These are phyloP conservation scores for Microplitis deprimator DNA, from an alignment of 2,888 invertebrate species.

Conservation along the genomic window DNA sequence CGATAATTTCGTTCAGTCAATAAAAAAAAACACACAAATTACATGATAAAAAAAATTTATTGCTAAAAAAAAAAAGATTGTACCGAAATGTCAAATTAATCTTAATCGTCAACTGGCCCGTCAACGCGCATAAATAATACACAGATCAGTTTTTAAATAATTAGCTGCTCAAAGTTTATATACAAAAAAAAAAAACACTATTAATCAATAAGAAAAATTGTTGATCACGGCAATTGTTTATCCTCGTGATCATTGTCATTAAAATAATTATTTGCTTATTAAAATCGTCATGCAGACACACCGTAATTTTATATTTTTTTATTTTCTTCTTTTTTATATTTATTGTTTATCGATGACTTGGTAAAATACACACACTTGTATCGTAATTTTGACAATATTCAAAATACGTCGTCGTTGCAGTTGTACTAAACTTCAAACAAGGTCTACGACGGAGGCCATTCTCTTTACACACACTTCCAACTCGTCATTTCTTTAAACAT, in stretches of 20 bases:
- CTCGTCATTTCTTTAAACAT: conserved; percentile 14
- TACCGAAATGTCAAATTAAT: neutral
- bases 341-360: neutral
- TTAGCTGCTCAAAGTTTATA: neutral
- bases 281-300: neutral
- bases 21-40: neutral
- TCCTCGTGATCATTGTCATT: conserved; percentile 1
- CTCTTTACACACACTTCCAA: conserved; percentile 1
- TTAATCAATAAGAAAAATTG: neutral
- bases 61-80: neutral
- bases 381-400: conserved; percentile 18
- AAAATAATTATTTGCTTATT: neutral
- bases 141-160: neutral
- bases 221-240: neutral
- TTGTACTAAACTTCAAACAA: conserved; percentile 19
- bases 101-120: neutral
- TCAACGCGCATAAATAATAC: neutral
- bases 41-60: neutral
- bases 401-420: neutral
- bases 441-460: conserved; percentile 23
- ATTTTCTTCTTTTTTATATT: neutral
- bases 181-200: neutral
- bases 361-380: neutral
- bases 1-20: neutral
- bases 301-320: neutral